Conservation (phyloP, 2,888 invertebrate genomes). For the Cylindroiulus punctatus region DNA sequence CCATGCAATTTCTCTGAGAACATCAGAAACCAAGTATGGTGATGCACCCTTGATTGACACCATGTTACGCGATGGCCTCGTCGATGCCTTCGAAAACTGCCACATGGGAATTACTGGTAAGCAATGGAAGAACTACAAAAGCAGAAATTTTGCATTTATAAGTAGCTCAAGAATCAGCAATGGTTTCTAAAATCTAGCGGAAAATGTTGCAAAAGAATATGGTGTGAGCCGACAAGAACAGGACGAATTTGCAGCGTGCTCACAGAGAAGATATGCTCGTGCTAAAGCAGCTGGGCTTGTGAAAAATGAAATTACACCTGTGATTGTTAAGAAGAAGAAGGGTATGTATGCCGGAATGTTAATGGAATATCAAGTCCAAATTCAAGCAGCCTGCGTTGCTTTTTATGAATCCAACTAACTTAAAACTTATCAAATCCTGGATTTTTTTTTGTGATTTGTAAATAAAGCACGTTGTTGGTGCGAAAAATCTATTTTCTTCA, state of each 20-base stretch:
- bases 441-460: too few species aligned
- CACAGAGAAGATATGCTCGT: slow-evolving; percentile 74
- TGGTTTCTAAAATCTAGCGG: slow-evolving; percentile 69
- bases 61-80: slow-evolving; percentile 77
- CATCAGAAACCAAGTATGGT: slow-evolving; percentile 77
- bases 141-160: neutral
- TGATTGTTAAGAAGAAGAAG: slow-evolving; percentile 63
- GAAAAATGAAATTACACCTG: slow-evolving; percentile 77
- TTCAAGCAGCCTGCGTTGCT: too few species aligned
- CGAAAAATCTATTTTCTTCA: neutral
- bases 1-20: slow-evolving; percentile 74
- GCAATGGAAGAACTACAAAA: slow-evolving; percentile 5
- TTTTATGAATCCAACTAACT: too few species aligned
- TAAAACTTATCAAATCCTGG: too few species aligned
- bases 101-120: slow-evolving; percentile 84
- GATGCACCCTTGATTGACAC: slow-evolving; percentile 73
- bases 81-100: slow-evolving; percentile 77
- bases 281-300: slow-evolving; percentile 75
- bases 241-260: slow-evolving; percentile 75
- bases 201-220: slow-evolving; percentile 78
- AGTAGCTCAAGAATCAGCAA: neutral
- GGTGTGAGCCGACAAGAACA: slow-evolving; percentile 75
- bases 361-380: too few species aligned
- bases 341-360: neutral
- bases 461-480: too few species aligned